phyloP scores from a whole-genome alignment of 2,888 invertebrate species.

The Acanthosepion lycidas region DNA sequence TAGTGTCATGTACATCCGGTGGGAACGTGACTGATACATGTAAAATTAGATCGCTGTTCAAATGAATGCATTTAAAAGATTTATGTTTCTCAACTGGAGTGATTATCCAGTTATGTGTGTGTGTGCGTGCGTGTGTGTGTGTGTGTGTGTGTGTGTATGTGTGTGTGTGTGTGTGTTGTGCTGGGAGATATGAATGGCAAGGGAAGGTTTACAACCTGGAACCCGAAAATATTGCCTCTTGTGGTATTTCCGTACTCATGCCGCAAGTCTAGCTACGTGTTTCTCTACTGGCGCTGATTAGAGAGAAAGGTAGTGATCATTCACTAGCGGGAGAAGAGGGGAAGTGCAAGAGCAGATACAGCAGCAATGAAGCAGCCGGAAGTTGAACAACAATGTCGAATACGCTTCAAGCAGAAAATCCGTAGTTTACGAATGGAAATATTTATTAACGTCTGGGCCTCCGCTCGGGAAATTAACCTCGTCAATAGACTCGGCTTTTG shows the following conservation, averaged over 20 bases:
- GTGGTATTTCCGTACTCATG: neutral
- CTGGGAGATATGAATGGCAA: neutral
- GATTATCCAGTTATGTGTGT: neutral
- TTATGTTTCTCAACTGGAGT: neutral
- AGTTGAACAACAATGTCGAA: constrained; percentile 33
- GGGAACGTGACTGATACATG: neutral
- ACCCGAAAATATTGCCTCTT: neutral
- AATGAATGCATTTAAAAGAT: constrained; percentile 24
- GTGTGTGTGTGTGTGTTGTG: neutral
- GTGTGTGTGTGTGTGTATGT: neutral
- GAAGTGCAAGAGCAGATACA: neutral
- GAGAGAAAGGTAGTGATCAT: neutral
- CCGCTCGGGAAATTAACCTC: constrained; percentile 1
- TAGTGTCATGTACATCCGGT: constrained; percentile 11
- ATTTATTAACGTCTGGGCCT: neutral
- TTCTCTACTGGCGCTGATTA: neutral
- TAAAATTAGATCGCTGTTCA: constrained; percentile 18
- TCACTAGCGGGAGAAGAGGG: neutral
- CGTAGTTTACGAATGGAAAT: neutral
- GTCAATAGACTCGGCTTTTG: neutral
- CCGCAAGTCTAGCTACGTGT: neutral
- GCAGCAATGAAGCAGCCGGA: neutral
- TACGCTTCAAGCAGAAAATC: constrained; percentile 12
- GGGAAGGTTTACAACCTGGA: neutral
- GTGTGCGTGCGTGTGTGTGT: neutral